Conservation (phyloP, 2,797 vertebrate species). For the Poliocrania exsul region DNA sequence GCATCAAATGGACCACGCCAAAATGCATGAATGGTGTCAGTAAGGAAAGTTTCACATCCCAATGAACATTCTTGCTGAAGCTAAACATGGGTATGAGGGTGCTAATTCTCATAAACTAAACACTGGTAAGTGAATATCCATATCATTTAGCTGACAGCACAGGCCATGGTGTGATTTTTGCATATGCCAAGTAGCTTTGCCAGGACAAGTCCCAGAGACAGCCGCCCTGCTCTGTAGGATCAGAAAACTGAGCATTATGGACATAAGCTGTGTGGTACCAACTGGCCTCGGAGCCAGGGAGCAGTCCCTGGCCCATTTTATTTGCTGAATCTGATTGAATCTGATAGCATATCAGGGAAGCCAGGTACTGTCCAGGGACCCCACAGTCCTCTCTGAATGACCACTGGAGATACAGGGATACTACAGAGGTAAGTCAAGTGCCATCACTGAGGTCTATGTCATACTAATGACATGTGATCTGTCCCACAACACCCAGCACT, state of each 20-base stretch:
- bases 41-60: background rate
- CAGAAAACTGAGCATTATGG: background rate
- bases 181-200: background rate
- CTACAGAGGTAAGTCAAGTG: rapidly evolving
- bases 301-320: background rate
- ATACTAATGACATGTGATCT: background rate
- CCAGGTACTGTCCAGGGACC: background rate
- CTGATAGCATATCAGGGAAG: background rate
- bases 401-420: background rate
- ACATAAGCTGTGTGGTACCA: background rate
- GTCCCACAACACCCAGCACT: background rate
- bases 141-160: background rate
- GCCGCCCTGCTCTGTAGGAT: background rate
- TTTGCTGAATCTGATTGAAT: background rate
- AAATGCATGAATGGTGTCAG: background rate
- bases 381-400: background rate
- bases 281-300: background rate
- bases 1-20: background rate
- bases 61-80: background rate
- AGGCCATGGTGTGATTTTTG: background rate
- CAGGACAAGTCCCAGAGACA: background rate
- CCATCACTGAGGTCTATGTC: background rate
- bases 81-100: background rate
- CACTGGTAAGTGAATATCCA: background rate
- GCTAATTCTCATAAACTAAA: background rate